A percentile compares a stretch with the other conserved stretches of the same genome.
phyloP scores from a whole-genome alignment of 2,888 invertebrate genomes.

The Melanotus villosus region DNA sequence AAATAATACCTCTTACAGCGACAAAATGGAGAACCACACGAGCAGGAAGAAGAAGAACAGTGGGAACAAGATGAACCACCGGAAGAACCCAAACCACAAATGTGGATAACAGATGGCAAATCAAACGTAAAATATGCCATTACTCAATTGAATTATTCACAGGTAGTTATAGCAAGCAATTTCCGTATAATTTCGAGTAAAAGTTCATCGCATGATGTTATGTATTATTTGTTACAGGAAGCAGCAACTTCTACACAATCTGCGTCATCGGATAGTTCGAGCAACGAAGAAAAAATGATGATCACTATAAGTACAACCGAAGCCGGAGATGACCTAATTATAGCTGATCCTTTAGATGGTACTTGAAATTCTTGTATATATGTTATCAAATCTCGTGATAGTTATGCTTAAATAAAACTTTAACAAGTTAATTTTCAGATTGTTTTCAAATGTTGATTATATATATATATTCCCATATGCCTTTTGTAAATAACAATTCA shows the following conservation, averaged over 20 bases:
- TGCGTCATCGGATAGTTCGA: slow-evolving; percentile 78
- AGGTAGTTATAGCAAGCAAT: slow-evolving; percentile 60
- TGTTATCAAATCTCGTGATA: slow-evolving; percentile 32
- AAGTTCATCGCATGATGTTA: no score
- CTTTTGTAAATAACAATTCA: slow-evolving; percentile 9
- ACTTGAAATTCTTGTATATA: slow-evolving; percentile 40
- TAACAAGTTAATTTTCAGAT: background rate
- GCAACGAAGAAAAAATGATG: slow-evolving; percentile 85
- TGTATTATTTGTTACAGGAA: slow-evolving; percentile 70
- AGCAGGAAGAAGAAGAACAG: slow-evolving; percentile 54
- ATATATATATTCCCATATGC: no score
- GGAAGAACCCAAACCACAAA: slow-evolving; percentile 56
- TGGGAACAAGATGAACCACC: slow-evolving; percentile 51
- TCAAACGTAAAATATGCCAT: slow-evolving; percentile 67
- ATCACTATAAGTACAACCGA: slow-evolving; percentile 78
- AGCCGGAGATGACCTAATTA: slow-evolving; percentile 64
- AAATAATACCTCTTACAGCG: slow-evolving; percentile 53
- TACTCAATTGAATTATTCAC: slow-evolving; percentile 67
- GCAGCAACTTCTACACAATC: slow-evolving; percentile 82
- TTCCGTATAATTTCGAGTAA: background rate
- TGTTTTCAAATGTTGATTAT: no score
- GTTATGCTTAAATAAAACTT: background rate
- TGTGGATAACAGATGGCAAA: slow-evolving; percentile 66
- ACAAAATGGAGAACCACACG: slow-evolving; percentile 51
- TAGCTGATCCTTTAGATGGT: slow-evolving; percentile 65